phyloP scores from a whole-genome alignment of 2,888 invertebrate genomes.

The Amphipoea oculea region DNA sequence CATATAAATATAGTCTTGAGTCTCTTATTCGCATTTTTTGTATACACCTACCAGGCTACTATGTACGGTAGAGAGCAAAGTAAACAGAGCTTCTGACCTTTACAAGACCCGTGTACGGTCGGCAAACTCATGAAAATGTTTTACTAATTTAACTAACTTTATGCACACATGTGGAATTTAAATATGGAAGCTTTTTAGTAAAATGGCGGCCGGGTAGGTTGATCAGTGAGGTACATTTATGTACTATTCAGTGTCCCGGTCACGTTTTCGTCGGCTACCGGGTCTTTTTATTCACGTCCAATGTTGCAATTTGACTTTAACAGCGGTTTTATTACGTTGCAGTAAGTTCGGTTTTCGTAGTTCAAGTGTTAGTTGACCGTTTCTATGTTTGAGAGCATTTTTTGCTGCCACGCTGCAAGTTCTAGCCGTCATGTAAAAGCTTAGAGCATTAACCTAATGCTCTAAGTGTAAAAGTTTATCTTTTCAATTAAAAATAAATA shows the following conservation, averaged over 20 bases:
- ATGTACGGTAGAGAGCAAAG: constrained; percentile 22
- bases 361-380: background rate
- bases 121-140: constrained; percentile 36
- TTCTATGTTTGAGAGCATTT: background rate
- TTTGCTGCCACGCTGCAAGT: background rate
- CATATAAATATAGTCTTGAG: constrained; percentile 2
- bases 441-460: too few species aligned
- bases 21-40: constrained; percentile 26
- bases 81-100: constrained; percentile 58
- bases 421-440: constrained; percentile 1
- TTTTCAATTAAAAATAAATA: background rate
- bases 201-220: constrained; percentile 10
- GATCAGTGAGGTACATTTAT: constrained; percentile 18
- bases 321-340: background rate
- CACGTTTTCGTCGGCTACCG: constrained; percentile 29
- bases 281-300: constrained; percentile 23
- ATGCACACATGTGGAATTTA: constrained; percentile 26
- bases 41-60: constrained; percentile 34
- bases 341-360: constrained; percentile 10
- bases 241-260: constrained; percentile 11
- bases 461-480: constrained; percentile 13
- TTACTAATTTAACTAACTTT: constrained; percentile 43
- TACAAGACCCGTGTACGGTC: constrained; percentile 46
- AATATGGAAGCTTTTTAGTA: constrained; percentile 24
- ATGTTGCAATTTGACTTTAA: constrained; percentile 3